Conservation (phyloP, 1,140 invertebrate species). For the Dendroctonus valens region DNA sequence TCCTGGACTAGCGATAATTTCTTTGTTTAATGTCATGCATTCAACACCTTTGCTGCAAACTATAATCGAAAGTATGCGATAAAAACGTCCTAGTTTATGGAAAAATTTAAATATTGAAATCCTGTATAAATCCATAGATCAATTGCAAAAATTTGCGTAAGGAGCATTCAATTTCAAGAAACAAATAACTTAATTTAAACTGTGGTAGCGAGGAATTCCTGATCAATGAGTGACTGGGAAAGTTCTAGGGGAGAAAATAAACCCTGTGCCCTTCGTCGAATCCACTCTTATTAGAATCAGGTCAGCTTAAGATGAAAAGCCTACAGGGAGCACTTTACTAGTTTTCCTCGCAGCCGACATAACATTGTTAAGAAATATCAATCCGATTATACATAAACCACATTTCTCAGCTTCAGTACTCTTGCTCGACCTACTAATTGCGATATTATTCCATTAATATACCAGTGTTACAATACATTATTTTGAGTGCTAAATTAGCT, state of each 20-base stretch:
- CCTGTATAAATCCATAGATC: neutral
- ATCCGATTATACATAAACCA: no score
- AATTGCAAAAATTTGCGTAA: neutral
- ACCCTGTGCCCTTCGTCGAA: slow-evolving; percentile 22
- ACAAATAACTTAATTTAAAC: slow-evolving; percentile 31
- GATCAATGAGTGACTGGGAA: slow-evolving; percentile 23
- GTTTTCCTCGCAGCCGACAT: neutral
- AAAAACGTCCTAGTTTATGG: no score
- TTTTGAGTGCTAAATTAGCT: no score
- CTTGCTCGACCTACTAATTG: no score
- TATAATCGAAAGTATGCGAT: no score
- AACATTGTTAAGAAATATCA: neutral
- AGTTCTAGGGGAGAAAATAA: slow-evolving; percentile 17
- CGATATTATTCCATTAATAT: no score
- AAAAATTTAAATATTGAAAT: no score
- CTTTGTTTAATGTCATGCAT: no score
- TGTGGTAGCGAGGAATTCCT: slow-evolving; percentile 15
- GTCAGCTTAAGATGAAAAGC: slow-evolving; percentile 13
- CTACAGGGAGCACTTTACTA: slow-evolving; percentile 6
- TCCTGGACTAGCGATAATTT: no score
- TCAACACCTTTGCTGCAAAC: no score
- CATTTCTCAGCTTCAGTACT: no score
- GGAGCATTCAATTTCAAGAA: slow-evolving; percentile 14
- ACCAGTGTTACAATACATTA: no score
- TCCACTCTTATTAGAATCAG: slow-evolving; percentile 23